Base-by-base conservation (phyloP, 2,888 invertebrate genomes). In the Parnassius glacialis region DNA sequence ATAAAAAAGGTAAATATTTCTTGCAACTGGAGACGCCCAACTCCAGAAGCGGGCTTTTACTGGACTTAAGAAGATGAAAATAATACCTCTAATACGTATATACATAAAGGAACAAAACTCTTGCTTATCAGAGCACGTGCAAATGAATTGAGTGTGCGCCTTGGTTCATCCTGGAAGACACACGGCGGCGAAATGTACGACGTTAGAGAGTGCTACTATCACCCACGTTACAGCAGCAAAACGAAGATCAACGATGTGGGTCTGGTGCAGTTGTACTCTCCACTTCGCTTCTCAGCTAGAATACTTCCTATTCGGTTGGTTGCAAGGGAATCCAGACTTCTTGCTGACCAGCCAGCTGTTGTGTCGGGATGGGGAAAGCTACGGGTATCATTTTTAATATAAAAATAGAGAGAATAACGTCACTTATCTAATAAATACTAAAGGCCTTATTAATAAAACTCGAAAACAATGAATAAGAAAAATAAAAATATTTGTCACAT, bases 301-400 rank as follows among this genome's bases (percentile, higher is more conserved):
- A 81, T 92, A 1, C 73, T 85, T 64, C 85, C 90, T 0, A 88
- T 92, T 47, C 67, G 77, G 10, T 67, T 92, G 52, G 85, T 89
- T 42, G 79, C 73, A 0, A 76, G 72, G 16, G 81, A 73, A 0
- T 70, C 74, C 0, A 70, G 74, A 52, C 72, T 92, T 5, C 78
- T 71, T 0, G 85, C 88, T 0, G 70, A 84, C 43, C 74, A 80
- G 50, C 70, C 81, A 0, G 86, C 87, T 48, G 87, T 89, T 34
- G 87, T 91, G 0, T 91, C 92, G 1, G 92, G 92, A 0, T 92
- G 91, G 92, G 92, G 92, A 1, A 87, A 85, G 57, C 65, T 91
- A 9, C 80, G 78, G 79, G 84, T 87, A 69, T 68, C 61, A 9
- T 20, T 54, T 54, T 34, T 34, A 34, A 34, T 34, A 1, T 34